A percentile compares a stretch with the other conserved stretches of the same genome.
phyloP scores from a whole-genome alignment of 2,113 vertebrate genomes.

The Eleginops maclovinus region DNA sequence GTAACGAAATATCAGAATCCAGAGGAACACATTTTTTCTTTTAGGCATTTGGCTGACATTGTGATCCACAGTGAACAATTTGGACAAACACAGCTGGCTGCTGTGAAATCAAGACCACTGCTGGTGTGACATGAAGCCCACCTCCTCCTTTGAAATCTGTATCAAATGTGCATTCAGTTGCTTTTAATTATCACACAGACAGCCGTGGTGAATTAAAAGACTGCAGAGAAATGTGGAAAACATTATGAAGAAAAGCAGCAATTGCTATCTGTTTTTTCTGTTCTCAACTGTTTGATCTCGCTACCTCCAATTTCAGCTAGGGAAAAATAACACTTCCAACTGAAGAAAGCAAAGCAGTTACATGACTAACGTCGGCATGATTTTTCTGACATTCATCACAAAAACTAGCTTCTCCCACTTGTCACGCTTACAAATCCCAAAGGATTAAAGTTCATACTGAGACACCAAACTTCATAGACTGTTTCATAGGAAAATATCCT shows the following conservation, averaged over 20 bases:
- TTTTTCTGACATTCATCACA: slow-evolving; percentile 43
- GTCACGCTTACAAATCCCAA: slow-evolving; percentile 48
- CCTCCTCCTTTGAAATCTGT: slow-evolving; percentile 36
- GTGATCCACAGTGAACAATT: neutral
- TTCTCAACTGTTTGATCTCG: slow-evolving; percentile 32
- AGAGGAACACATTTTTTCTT: slow-evolving; percentile 5
- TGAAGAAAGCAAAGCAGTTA: slow-evolving; percentile 26
- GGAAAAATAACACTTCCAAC: slow-evolving; percentile 18
- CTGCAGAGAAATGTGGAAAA: slow-evolving; percentile 23
- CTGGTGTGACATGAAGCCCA: slow-evolving; percentile 25
- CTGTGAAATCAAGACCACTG: slow-evolving; percentile 36
- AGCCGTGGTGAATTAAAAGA: slow-evolving; percentile 22
- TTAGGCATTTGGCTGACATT: slow-evolving; percentile 6
- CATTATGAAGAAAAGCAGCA: slow-evolving; percentile 8
- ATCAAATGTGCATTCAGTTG: slow-evolving; percentile 17
- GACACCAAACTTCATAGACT: slow-evolving; percentile 39
- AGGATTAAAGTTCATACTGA: slow-evolving; percentile 44
- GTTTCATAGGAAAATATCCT: slow-evolving; percentile 8
- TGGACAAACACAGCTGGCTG: slow-evolving; percentile 1
- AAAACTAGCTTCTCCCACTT: slow-evolving; percentile 40
- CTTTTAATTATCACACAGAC: slow-evolving; percentile 31
- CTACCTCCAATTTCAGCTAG: slow-evolving; percentile 27
- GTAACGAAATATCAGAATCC: neutral
- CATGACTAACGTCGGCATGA: slow-evolving; percentile 37
- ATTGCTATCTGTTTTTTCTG: slow-evolving; percentile 27